Evolutionary conservation across 2,888 invertebrate genomes (phyloP).

Genomic region (Sipunculus nudus): DNA sequence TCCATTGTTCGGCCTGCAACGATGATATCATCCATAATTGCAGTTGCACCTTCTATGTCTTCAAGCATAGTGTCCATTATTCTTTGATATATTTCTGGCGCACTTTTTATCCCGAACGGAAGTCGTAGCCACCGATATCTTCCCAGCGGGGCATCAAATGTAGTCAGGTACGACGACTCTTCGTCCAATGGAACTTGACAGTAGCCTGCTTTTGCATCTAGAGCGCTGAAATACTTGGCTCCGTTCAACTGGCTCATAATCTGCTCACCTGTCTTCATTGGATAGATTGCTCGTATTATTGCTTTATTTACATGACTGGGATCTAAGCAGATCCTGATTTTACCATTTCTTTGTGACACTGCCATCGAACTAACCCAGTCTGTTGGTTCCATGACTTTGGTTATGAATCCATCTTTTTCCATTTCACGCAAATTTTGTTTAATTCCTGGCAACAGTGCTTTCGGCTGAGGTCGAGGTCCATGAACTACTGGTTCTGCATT

Average conservation of each 20-base stretch:
- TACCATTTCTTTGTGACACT: conserved; percentile 31
- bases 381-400: conserved; percentile 35
- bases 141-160: conserved; percentile 43
- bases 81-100: conserved; percentile 26
- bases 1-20: not conserved
- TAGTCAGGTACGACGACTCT: conserved; percentile 39
- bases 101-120: conserved; percentile 40
- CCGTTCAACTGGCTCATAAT: conserved; percentile 34
- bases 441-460: conserved; percentile 18
- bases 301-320: conserved; percentile 38
- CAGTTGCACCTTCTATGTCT: not conserved
- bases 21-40: conserved; percentile 11
- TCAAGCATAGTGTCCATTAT: conserved; percentile 4
- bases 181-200: conserved; percentile 40
- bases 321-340: conserved; percentile 40
- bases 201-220: conserved; percentile 43
- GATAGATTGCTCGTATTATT: conserved; percentile 35
- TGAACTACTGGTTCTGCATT: conserved; percentile 26
- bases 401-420: conserved; percentile 36
- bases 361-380: conserved; percentile 45
- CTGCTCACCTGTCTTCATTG: conserved; percentile 42
- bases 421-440: conserved; percentile 39
- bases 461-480: conserved; percentile 22
- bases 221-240: conserved; percentile 40
- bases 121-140: conserved; percentile 39